Evolutionary conservation across 2,113 vertebrate species (phyloP).

Genomic region (Stegastes partitus): DNA sequence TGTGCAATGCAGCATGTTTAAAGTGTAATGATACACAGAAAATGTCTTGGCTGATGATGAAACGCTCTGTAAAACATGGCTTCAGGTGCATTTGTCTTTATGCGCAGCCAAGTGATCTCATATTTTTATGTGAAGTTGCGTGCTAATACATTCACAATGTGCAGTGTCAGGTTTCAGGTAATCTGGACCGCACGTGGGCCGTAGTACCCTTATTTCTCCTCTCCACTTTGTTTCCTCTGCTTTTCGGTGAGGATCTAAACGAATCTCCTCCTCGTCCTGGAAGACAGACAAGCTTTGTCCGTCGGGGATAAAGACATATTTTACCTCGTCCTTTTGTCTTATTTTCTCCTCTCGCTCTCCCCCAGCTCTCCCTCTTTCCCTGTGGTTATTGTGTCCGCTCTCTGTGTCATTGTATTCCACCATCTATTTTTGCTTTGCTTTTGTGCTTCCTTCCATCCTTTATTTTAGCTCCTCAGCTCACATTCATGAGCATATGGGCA

Average conservation of each 20-base stretch:
- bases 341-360: conserved; percentile 23
- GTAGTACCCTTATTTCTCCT: conserved; percentile 28
- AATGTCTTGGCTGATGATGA: conserved; percentile 68
- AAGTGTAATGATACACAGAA: conserved; percentile 43
- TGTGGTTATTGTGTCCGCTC: conserved; percentile 42
- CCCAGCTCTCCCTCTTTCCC: conserved; percentile 9
- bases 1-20: conserved; percentile 45
- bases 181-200: conserved; percentile 30
- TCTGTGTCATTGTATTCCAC: conserved; percentile 53
- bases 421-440: conserved; percentile 62
- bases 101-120: conserved; percentile 35
- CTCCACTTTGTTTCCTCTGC: conserved; percentile 22
- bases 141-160: conserved; percentile 48
- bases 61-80: conserved; percentile 62
- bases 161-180: conserved; percentile 45
- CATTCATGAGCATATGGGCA: conserved; percentile 54
- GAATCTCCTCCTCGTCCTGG: conserved; percentile 56
- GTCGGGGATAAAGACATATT: conserved; percentile 59
- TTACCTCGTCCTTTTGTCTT: conserved; percentile 50
- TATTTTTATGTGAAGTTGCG: conserved; percentile 57
- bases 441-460: conserved; percentile 46
- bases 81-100: conserved; percentile 49
- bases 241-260: conserved; percentile 51
- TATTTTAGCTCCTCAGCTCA: conserved; percentile 36
- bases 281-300: conserved; percentile 60